These are phyloP conservation scores for Sitta europaea DNA, from an alignment of 2,113 vertebrate genomes.

Conservation along the genomic window DNA sequence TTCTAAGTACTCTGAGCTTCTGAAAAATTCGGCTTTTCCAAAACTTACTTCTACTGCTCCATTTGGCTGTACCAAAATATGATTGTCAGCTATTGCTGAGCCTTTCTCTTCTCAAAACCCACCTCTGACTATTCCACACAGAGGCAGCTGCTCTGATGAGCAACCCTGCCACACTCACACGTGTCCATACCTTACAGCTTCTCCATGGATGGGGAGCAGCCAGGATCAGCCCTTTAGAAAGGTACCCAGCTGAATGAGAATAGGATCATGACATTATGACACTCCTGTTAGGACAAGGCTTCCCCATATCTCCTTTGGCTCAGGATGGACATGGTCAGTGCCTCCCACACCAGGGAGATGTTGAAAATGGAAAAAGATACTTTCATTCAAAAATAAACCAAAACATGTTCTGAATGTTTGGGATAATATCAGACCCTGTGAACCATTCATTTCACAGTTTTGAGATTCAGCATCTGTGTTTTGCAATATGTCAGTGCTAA, in stretches of 20 bases:
- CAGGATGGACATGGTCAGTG: not conserved
- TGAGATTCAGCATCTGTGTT: not conserved
- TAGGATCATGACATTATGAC: not conserved
- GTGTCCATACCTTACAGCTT: not conserved
- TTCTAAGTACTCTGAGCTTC: not conserved
- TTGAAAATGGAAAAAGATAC: not conserved
- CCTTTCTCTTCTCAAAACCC: not conserved
- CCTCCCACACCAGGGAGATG: not conserved
- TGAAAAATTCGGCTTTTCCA: not conserved
- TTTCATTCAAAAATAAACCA: not conserved
- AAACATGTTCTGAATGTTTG: not conserved
- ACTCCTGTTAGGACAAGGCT: not conserved
- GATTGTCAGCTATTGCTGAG: not conserved
- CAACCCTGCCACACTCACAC: not conserved
- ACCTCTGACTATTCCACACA: accelerated
- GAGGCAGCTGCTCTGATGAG: not conserved
- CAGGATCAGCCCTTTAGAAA: not conserved
- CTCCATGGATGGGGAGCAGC: accelerated
- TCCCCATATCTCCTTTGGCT: not conserved
- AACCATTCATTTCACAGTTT: not conserved
- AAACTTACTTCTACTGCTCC: not conserved
- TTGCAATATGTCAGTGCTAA: not conserved
- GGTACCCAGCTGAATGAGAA: not conserved
- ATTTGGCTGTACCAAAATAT: not conserved
- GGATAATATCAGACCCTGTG: not conserved